Evolutionary conservation across 2,797 vertebrate genomes (phyloP).

Genomic region (Falco berigora): DNA sequence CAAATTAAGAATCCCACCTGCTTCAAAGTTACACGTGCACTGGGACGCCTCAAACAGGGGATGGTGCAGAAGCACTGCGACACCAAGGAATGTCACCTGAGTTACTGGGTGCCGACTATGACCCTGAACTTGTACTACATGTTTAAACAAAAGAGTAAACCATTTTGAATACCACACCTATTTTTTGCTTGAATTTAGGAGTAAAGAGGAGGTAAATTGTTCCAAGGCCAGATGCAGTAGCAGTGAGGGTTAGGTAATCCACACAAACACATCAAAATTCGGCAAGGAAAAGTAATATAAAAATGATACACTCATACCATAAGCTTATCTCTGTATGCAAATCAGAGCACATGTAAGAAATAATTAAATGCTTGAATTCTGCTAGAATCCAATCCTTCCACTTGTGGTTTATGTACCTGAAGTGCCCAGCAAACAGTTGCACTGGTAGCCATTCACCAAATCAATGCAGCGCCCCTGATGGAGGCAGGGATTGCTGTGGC

Average conservation of each 20-base stretch:
- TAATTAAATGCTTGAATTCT: neutral
- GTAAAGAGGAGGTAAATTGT: neutral
- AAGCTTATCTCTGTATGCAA: neutral
- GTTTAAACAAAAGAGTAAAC: neutral
- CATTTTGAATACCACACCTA: neutral
- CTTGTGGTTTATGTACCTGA: constrained; percentile 68
- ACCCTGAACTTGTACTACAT: neutral
- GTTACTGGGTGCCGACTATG: neutral
- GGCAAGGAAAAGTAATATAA: neutral
- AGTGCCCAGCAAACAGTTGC: constrained; percentile 85
- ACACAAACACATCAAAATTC: neutral
- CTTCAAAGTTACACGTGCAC: neutral
- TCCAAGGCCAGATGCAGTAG: neutral
- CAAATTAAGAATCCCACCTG: neutral
- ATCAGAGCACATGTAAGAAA: neutral
- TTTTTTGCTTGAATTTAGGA: neutral
- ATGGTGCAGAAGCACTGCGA: neutral
- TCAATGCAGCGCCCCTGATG: constrained; percentile 90
- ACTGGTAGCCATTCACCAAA: constrained; percentile 88
- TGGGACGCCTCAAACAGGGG: neutral
- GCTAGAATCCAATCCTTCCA: neutral
- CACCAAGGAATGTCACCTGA: neutral
- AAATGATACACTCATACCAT: neutral
- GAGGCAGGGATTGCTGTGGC: constrained; percentile 89
- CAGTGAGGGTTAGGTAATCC: neutral